Base-by-base conservation (phyloP, 2,797 vertebrate genomes). In the Clarias pachynema region DNA sequence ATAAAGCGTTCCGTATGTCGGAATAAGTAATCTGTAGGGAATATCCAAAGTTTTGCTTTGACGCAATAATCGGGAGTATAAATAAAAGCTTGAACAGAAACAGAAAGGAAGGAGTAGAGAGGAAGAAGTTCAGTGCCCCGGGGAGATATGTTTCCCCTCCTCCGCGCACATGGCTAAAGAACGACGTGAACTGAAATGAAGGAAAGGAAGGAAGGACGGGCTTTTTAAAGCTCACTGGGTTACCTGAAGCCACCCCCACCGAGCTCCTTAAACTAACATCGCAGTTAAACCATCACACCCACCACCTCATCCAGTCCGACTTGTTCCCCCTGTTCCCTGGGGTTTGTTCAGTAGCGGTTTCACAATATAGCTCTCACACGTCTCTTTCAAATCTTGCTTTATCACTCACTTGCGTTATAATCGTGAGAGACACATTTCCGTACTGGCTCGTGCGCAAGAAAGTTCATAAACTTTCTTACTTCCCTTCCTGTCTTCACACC, bases 221-320 rank as follows among this genome's bases (percentile, higher is more conserved):
- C 1, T 75, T 53, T 62, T 74, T 74, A 53, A 82, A 82, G 24
- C 68, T 57, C 18, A 10, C 37, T 14, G 56, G 49, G 26, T 44
- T 74, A 75, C 70, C 82, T 84, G 59, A 83, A 22, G 18, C 57
- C 69, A 73, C 57, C 34, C 80, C 49, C 24, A 72, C 81, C 14
- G 5, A 24, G 1, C 14, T 29, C 62, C 53, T 12, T 20, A n/a
- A 18, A n/a, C 59, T 44, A 65, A 37, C 75, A 40, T 49, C 3
- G 2, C 74, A 59, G 34, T 37, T 37, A 37, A 37, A 37, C 0
- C 57, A 22, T 60, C 56, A 14, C 1, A 31, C 16, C 3, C 3
- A 26, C 14, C 14, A 18, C 18, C 37, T 44, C 2, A 20, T 53
- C 62, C 62, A 22, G 79, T 66, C 40, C 5, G 26, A 80, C 79